These are phyloP conservation scores for Seriola quinqueradiata DNA, from an alignment of 2,113 vertebrate species.

Conservation along the genomic window DNA sequence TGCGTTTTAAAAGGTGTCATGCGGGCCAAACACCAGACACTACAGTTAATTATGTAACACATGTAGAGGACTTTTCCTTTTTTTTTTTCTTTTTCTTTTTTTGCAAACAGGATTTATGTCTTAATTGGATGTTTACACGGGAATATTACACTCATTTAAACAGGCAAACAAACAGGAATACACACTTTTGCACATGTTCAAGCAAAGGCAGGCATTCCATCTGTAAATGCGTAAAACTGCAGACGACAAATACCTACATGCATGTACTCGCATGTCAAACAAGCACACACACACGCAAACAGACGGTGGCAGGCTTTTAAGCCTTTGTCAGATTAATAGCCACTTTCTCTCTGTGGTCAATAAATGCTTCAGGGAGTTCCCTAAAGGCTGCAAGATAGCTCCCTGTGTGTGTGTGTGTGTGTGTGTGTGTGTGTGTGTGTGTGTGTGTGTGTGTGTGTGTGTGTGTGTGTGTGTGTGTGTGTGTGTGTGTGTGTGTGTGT, in stretches of 20 bases:
- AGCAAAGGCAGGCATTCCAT: neutral
- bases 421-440: conserved; percentile 9
- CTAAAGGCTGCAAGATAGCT: conserved; percentile 64
- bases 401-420: conserved; percentile 12
- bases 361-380: conserved; percentile 78
- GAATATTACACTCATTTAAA: neutral
- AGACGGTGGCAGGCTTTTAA: conserved; percentile 72
- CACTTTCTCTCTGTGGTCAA: conserved; percentile 75
- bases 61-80: neutral
- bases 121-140: conserved; percentile 28
- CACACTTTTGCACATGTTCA: neutral
- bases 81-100: neutral
- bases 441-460: neutral
- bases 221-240: neutral
- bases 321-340: conserved; percentile 79
- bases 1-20: conserved; percentile 56
- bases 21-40: conserved; percentile 26
- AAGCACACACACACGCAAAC: conserved; percentile 31
- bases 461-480: conserved; percentile 30
- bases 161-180: neutral
- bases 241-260: neutral
- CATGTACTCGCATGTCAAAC: conserved; percentile 45
- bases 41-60: conserved; percentile 34
- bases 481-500: conserved; percentile 33
- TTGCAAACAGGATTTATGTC: neutral